These are phyloP conservation scores for Hydropsyche tenuis DNA, from an alignment of 1,140 invertebrate species.

Conservation along the genomic window DNA sequence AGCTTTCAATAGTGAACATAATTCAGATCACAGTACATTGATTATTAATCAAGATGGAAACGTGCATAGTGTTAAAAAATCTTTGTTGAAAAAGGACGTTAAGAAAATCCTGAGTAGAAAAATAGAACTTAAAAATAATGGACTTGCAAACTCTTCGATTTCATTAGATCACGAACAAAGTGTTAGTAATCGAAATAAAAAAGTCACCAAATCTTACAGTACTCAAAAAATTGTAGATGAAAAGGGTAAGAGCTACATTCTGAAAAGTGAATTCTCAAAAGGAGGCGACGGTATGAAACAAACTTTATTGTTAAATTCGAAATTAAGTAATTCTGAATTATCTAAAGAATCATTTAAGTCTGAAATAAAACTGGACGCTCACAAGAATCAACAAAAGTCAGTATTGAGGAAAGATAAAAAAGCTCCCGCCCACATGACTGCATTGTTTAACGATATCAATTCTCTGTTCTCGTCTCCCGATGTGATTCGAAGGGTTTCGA, in stretches of 20 bases:
- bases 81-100: conserved; percentile 41
- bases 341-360: conserved; percentile 41
- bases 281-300: not conserved
- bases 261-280: conserved; percentile 27
- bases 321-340: conserved; percentile 13
- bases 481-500: conserved; percentile 73
- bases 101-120: conserved; percentile 44
- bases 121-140: conserved; percentile 43
- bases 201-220: conserved; percentile 25
- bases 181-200: conserved; percentile 14
- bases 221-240: conserved; percentile 35
- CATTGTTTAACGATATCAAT: conserved; percentile 68
- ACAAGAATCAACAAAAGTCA: conserved; percentile 58
- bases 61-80: conserved; percentile 33
- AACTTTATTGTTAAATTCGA: conserved; percentile 1
- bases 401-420: conserved; percentile 74
- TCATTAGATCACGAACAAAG: not conserved
- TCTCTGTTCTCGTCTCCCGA: conserved; percentile 79
- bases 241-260: conserved; percentile 36
- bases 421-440: conserved; percentile 67
- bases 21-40: not conserved
- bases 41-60: conserved; percentile 13
- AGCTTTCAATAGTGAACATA: conserved; percentile 22
- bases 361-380: conserved; percentile 54
- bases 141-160: not conserved